Conservation (phyloP, 1,140 invertebrate genomes). For the Drosophila simulans region DNA sequence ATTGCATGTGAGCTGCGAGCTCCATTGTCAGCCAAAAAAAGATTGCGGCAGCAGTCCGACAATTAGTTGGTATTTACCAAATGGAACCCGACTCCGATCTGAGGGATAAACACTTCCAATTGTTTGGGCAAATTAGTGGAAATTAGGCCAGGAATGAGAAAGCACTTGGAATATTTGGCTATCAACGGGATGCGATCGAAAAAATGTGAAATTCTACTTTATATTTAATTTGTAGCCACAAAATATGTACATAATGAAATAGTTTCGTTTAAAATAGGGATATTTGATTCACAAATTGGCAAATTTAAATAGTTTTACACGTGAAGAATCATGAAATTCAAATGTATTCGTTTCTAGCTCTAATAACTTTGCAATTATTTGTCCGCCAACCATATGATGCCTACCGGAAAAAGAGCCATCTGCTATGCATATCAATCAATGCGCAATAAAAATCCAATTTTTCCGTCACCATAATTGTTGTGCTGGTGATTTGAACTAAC, state of each 20-base stretch:
- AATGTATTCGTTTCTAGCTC: not conserved
- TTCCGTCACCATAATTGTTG: conserved; percentile 41
- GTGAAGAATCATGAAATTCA: not conserved
- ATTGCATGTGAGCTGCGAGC: conserved; percentile 11
- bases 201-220: not conserved
- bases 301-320: not conserved
- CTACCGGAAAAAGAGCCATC: conserved; percentile 20
- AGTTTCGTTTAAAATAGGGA: not conserved
- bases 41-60: conserved; percentile 21
- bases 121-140: conserved; percentile 2
- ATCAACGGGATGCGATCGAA: not conserved
- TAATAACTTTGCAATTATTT: conserved; percentile 11
- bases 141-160: not conserved
- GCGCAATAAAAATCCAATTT: conserved; percentile 34
- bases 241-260: not conserved
- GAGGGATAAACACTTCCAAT: conserved; percentile 25
- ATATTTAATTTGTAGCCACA: not conserved
- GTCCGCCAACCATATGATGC: not conserved
- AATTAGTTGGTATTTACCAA: conserved; percentile 38
- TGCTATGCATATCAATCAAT: conserved; percentile 35
- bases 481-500: conserved; percentile 43
- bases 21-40: conserved; percentile 25
- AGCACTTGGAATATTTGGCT: no score
- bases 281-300: not conserved
- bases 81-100: conserved; percentile 13